Conservation (phyloP, 2,888 invertebrate species). For the Drosophila multiciliata region DNA sequence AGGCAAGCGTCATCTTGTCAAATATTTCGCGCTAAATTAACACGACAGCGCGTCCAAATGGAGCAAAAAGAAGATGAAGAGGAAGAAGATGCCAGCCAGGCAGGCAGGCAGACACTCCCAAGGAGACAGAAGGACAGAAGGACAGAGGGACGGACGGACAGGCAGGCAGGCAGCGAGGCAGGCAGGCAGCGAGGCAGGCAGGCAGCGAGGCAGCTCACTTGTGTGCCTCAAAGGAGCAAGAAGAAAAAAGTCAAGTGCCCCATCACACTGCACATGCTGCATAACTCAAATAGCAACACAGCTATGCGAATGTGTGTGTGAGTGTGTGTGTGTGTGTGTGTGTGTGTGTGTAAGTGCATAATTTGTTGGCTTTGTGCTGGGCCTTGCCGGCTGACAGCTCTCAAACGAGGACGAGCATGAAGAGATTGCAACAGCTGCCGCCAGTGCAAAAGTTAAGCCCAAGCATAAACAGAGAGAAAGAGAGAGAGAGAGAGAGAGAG, state of each 20-base stretch:
- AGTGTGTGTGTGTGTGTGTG: slow-evolving; percentile 14
- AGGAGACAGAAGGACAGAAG: slow-evolving; percentile 17
- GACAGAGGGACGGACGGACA: slow-evolving; percentile 7
- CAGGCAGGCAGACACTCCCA: slow-evolving; percentile 30
- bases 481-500: slow-evolving; percentile 3
- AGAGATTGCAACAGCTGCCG: slow-evolving; percentile 67
- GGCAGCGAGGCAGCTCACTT: slow-evolving; percentile 27
- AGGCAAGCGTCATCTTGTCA: slow-evolving; percentile 73
- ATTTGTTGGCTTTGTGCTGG: slow-evolving; percentile 78
- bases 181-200: slow-evolving; percentile 31
- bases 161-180: slow-evolving; percentile 31
- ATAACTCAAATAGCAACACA: slow-evolving; percentile 67
- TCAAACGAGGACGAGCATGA: slow-evolving; percentile 27
- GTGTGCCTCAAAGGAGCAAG: slow-evolving; percentile 54
- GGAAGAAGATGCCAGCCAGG: slow-evolving; percentile 70
- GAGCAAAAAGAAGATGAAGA: slow-evolving; percentile 59
- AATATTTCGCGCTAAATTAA: slow-evolving; percentile 80
- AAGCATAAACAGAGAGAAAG: slow-evolving; percentile 33
- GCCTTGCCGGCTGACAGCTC: slow-evolving; percentile 38
- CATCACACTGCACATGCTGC: slow-evolving; percentile 50
- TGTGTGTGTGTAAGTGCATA: slow-evolving; percentile 64
- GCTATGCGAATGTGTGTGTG: slow-evolving; percentile 29
- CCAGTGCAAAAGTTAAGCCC: slow-evolving; percentile 69
- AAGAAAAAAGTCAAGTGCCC: slow-evolving; percentile 64
- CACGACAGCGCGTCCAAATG: slow-evolving; percentile 79